Evolutionary conservation across 2,113 vertebrate genomes (phyloP).

Genomic region (Otocyon megalotis): DNA sequence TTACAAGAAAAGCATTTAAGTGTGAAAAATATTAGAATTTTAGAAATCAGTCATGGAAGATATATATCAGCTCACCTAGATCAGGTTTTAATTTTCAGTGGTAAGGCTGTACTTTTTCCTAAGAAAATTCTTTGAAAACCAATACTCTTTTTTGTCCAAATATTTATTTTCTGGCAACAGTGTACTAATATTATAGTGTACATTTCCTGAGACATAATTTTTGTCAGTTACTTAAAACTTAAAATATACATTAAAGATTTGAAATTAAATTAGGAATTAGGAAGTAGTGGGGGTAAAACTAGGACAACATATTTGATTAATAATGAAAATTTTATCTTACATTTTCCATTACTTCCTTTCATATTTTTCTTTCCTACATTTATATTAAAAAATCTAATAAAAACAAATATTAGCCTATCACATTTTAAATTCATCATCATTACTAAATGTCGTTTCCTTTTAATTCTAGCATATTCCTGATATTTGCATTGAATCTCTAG

Average conservation of each 20-base stretch:
- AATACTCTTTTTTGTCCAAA: background rate
- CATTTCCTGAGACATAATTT: conserved; percentile 40
- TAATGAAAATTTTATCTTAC: background rate
- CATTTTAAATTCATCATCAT: background rate
- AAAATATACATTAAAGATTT: background rate
- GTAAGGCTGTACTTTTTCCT: background rate
- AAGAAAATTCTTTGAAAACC: conserved; percentile 29
- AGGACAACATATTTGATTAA: background rate
- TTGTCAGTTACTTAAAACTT: background rate
- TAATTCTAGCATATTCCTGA: conserved; percentile 4
- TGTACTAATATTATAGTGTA: background rate
- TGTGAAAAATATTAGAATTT: background rate
- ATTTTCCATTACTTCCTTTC: background rate
- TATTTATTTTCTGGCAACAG: background rate
- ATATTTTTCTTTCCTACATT: background rate
- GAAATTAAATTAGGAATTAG: conserved; percentile 28
- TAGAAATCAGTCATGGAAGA: background rate
- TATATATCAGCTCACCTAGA: background rate
- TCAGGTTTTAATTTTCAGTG: conserved; percentile 11
- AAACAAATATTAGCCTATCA: background rate
- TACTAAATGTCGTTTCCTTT: conserved; percentile 16
- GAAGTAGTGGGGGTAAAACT: background rate
- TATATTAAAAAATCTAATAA: background rate
- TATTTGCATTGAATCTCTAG: background rate
- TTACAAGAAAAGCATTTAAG: conserved; percentile 21